Conservation (phyloP, 1,140 invertebrate species). For the Mya arenaria region DNA sequence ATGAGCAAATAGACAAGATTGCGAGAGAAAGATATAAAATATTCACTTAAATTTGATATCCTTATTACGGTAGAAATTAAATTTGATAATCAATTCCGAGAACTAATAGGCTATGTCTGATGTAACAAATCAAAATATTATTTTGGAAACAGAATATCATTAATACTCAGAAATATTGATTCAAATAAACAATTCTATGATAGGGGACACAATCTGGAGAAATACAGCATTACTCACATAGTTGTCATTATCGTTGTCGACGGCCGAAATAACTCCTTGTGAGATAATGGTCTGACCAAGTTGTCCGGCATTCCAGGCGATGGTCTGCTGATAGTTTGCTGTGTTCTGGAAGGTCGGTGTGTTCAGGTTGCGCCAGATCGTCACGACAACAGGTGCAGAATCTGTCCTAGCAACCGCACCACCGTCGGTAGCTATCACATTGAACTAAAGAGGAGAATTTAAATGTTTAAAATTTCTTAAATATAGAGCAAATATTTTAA, state of each 20-base stretch:
- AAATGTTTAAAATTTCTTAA: background rate
- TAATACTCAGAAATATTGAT: too few species aligned
- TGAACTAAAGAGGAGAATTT: constrained; percentile 55
- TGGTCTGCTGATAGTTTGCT: background rate
- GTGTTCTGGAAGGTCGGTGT: constrained; percentile 84
- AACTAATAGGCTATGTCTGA: too few species aligned
- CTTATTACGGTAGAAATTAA: too few species aligned
- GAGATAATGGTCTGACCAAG: background rate
- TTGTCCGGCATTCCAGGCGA: background rate
- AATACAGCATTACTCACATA: constrained; percentile 2
- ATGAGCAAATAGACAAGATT: too few species aligned
- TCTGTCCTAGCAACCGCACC: constrained; percentile 56
- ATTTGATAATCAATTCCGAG: too few species aligned
- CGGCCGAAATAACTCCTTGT: constrained; percentile 16
- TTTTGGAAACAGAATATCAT: too few species aligned
- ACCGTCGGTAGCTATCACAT: constrained; percentile 62
- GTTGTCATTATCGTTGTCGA: constrained; percentile 23
- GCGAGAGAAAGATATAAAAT: too few species aligned
- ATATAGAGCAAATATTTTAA: background rate
- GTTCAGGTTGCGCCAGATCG: constrained; percentile 88
- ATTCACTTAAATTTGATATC: too few species aligned
- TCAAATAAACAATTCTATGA: too few species aligned
- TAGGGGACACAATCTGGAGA: too few species aligned
- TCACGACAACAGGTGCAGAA: constrained; percentile 56
- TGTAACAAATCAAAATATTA: too few species aligned